Percentiles rank a stretch among this genome's conserved stretches.
phyloP scores from a whole-genome alignment of 2,797 vertebrate genomes.

The Onychomys torridus region DNA sequence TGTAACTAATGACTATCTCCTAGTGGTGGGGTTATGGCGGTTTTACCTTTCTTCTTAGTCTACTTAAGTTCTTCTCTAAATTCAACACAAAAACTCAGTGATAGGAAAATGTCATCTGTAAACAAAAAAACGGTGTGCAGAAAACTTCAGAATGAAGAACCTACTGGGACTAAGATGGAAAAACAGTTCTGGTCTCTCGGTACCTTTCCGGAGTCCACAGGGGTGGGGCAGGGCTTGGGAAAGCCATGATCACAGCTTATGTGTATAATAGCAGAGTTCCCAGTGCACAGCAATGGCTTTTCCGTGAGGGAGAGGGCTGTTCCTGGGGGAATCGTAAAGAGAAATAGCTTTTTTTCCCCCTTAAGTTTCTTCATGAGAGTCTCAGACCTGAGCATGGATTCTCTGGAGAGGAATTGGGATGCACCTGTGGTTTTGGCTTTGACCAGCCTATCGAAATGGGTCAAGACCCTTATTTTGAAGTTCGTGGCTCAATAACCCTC shows the following conservation, averaged over 20 bases:
- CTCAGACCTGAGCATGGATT: neutral
- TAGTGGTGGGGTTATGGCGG: neutral
- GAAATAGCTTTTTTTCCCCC: neutral
- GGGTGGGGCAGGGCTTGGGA: neutral
- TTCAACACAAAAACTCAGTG: conserved; percentile 1
- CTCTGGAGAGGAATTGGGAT: neutral
- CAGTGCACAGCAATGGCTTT: neutral
- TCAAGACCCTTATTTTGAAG: neutral
- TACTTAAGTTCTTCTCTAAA: conserved; percentile 12
- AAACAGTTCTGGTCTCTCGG: neutral
- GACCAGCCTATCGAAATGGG: neutral
- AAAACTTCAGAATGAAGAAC: neutral
- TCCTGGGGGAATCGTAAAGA: neutral
- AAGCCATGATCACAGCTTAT: neutral
- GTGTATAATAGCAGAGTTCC: conserved; percentile 23
- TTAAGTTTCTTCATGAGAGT: neutral
- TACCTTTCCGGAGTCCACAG: neutral
- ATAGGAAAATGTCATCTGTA: conserved; percentile 26
- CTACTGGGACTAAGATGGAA: neutral
- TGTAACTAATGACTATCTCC: neutral
- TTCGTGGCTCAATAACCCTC: rapidly evolving
- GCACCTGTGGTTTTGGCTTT: neutral
- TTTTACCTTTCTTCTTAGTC: conserved; percentile 11
- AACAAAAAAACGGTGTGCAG: conserved; percentile 11
- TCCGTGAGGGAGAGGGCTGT: neutral